Conservation (phyloP, 1,140 invertebrate genomes). For the Ceratina australensis region DNA sequence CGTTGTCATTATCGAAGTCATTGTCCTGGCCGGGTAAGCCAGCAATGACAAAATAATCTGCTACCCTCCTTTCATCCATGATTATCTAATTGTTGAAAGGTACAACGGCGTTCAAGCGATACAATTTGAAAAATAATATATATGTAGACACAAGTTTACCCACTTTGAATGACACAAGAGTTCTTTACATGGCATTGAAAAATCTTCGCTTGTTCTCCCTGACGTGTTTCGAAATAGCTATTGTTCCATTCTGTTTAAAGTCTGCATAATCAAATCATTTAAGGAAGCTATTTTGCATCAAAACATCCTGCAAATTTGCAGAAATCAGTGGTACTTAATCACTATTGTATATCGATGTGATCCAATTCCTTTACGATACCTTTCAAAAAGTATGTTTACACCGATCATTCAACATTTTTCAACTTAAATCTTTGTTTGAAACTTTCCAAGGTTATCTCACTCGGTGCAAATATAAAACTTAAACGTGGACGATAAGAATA, state of each 20-base stretch:
- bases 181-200: conserved; percentile 45
- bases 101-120: neutral
- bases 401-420: conserved; percentile 11
- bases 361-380: conserved; percentile 2
- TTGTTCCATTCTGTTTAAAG: conserved; percentile 1
- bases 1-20: conserved; percentile 67
- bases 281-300: conserved; percentile 2
- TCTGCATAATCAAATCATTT: conserved; percentile 6
- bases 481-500: neutral
- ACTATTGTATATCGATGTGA: neutral
- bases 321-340: neutral
- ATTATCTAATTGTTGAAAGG: conserved; percentile 12
- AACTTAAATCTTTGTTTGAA: conserved; percentile 15
- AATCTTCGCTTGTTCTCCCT: neutral
- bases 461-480: conserved; percentile 15
- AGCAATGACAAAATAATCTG: conserved; percentile 98
- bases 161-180: conserved; percentile 18
- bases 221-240: conserved; percentile 21
- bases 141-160: conserved; percentile 3
- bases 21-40: conserved; percentile 89
- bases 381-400: neutral
- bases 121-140: neutral
- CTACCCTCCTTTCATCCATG: conserved; percentile 91
- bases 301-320: conserved; percentile 30
- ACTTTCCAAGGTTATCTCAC: conserved; percentile 36